Percentiles rank a stretch among this genome's conserved stretches.
phyloP scores from a whole-genome alignment of 2,797 vertebrate genomes.

The Neostethus bicornis region DNA sequence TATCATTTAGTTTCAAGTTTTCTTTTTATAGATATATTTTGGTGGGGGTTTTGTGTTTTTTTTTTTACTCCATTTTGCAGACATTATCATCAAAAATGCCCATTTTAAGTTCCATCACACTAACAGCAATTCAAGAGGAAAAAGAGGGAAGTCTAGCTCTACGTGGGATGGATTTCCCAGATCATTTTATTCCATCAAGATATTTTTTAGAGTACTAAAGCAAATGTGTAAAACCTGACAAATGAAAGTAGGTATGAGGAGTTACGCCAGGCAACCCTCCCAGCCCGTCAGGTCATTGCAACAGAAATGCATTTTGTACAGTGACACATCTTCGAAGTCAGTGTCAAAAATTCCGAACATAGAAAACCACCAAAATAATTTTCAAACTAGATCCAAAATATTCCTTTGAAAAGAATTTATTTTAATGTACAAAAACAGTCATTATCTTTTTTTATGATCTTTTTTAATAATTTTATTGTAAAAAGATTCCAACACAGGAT shows the following conservation, averaged over 20 bases:
- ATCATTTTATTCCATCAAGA: slow-evolving; percentile 79
- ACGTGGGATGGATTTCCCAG: slow-evolving; percentile 79
- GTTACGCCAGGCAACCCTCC: slow-evolving; percentile 94
- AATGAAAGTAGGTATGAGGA: slow-evolving; percentile 75
- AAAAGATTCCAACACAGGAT: slow-evolving; percentile 91
- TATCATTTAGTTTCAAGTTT: slow-evolving; percentile 57
- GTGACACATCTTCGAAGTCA: slow-evolving; percentile 83
- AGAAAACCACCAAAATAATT: slow-evolving; percentile 99
- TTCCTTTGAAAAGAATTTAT: slow-evolving; percentile 94
- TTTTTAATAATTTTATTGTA: slow-evolving; percentile 69
- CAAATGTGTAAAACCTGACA: slow-evolving; percentile 70
- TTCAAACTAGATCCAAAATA: slow-evolving; percentile 99
- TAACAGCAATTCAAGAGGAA: slow-evolving; percentile 95
- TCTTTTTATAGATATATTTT: slow-evolving; percentile 43
- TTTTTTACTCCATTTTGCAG: slow-evolving; percentile 69
- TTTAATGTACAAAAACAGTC: slow-evolving; percentile 99
- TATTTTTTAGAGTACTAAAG: slow-evolving; percentile 86
- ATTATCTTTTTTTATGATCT: slow-evolving; percentile 80
- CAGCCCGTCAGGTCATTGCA: slow-evolving; percentile 83
- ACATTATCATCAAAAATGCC: slow-evolving; percentile 92
- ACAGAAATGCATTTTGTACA: slow-evolving; percentile 87
- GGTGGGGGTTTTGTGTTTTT: slow-evolving; percentile 47
- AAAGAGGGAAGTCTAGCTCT: slow-evolving; percentile 88
- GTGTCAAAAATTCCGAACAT: slow-evolving; percentile 86
- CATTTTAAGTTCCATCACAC: slow-evolving; percentile 95